Evolutionary conservation across 1,140 invertebrate species (phyloP).

Genomic region (Listronotus bonariensis): DNA sequence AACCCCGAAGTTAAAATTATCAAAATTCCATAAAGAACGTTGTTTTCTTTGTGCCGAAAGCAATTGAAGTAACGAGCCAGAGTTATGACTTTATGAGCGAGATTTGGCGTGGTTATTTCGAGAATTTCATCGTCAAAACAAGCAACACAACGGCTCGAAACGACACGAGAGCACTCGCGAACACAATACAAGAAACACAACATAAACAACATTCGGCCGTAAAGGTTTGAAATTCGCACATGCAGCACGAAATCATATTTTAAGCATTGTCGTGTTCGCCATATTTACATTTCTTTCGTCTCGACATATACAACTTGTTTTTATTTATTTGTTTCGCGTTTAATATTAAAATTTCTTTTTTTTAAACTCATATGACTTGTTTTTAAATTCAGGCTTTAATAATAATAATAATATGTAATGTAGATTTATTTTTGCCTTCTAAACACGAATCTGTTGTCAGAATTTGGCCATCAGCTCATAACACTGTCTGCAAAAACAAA

Average conservation of each 20-base stretch:
- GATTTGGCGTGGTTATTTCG: constrained; percentile 20
- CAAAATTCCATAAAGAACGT: neutral
- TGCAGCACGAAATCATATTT: constrained; percentile 52
- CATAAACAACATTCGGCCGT: constrained; percentile 49
- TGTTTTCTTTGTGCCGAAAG: constrained; percentile 5
- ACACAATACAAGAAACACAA: constrained; percentile 50
- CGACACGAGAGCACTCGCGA: constrained; percentile 35
- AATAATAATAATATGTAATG: too few species aligned
- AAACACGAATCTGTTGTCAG: too few species aligned
- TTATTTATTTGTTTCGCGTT: constrained; percentile 2
- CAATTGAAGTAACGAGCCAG: constrained; percentile 32
- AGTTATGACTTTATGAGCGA: constrained; percentile 33
- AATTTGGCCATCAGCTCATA: too few species aligned
- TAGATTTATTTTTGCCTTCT: too few species aligned
- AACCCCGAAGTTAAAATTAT: neutral
- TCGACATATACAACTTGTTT: constrained; percentile 12
- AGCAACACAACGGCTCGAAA: constrained; percentile 21
- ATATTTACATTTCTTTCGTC: constrained; percentile 42
- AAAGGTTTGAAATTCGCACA: constrained; percentile 53
- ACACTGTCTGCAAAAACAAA: too few species aligned
- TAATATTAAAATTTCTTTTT: too few species aligned
- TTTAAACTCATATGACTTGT: too few species aligned
- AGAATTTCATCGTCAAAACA: constrained; percentile 27
- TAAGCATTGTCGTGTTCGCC: constrained; percentile 42
- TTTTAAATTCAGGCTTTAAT: too few species aligned